Evolutionary conservation across 1,140 invertebrate genomes (phyloP).

Genomic region (Tachypleus tridentatus): DNA sequence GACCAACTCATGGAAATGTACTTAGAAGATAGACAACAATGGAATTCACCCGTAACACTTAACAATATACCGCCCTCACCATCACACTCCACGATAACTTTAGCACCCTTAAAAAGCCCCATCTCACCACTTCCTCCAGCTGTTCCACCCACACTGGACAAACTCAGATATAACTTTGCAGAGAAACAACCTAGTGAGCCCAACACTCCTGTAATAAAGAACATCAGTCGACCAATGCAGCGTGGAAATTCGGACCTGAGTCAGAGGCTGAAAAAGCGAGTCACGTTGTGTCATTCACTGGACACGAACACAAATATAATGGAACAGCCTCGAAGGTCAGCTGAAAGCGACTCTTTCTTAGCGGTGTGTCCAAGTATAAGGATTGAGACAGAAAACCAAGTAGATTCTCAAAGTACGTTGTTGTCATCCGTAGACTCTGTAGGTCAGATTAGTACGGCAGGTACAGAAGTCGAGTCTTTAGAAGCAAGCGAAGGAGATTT

Average conservation of each 20-base stretch:
- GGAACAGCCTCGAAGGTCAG: constrained; percentile 2
- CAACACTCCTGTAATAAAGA: constrained; percentile 50
- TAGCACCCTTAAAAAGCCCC: constrained; percentile 2
- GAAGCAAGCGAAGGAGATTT: constrained; percentile 8
- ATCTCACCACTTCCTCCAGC: constrained; percentile 5
- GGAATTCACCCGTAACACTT: constrained; percentile 34
- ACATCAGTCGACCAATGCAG: constrained; percentile 49
- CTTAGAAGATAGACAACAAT: constrained; percentile 51
- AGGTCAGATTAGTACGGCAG: constrained; percentile 14
- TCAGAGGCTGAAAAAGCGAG: constrained; percentile 65
- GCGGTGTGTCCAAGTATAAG: constrained; percentile 9
- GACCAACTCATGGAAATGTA: constrained; percentile 87
- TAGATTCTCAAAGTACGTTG: constrained; percentile 2
- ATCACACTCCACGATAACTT: constrained; percentile 22
- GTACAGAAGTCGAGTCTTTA: constrained; percentile 16
- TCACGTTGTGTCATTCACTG: constrained; percentile 53
- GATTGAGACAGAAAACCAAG: constrained; percentile 6
- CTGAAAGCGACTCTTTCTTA: constrained; percentile 1
- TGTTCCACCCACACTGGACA: constrained; percentile 17
- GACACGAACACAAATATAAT: constrained; percentile 6
- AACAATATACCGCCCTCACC: neutral
- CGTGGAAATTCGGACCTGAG: constrained; percentile 65
- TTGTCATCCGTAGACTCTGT: constrained; percentile 15
- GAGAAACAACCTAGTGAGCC: constrained; percentile 67
- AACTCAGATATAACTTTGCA: constrained; percentile 48